Conservation (phyloP, 2,797 vertebrate species). For the Melanotaenia parkinsoni region DNA sequence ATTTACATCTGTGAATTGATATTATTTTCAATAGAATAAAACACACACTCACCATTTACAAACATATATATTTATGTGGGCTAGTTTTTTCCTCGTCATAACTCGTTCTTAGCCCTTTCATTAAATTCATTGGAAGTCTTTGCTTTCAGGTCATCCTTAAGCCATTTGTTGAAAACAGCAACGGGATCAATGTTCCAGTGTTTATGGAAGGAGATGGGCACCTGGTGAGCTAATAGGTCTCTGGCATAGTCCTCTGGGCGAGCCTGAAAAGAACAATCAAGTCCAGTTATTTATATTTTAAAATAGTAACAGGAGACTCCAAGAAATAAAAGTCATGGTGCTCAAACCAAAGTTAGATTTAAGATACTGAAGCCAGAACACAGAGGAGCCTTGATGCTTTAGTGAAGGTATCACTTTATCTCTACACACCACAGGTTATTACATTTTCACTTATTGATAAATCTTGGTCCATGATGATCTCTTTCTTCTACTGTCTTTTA, state of each 20-base stretch:
- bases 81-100: constrained; percentile 78
- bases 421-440: too few species aligned
- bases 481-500: too few species aligned
- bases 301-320: constrained; percentile 33
- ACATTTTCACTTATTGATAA: too few species aligned
- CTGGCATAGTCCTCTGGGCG: constrained; percentile 93
- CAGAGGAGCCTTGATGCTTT: too few species aligned
- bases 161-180: constrained; percentile 91
- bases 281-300: constrained; percentile 56
- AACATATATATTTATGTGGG: constrained; percentile 30
- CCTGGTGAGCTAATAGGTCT: constrained; percentile 92
- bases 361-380: background rate
- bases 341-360: constrained; percentile 5
- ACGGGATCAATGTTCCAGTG: constrained; percentile 97
- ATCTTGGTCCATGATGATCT: too few species aligned
- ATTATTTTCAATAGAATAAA: constrained; percentile 30
- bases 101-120: constrained; percentile 84
- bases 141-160: constrained; percentile 75
- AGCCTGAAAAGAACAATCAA: constrained; percentile 83
- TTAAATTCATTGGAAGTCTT: constrained; percentile 55
- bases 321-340: constrained; percentile 16
- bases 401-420: too few species aligned
- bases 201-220: constrained; percentile 97
- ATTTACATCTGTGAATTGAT: constrained; percentile 61
- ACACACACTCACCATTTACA: constrained; percentile 32